These are phyloP conservation scores for Criorhina ranunculi DNA, from an alignment of 2,888 invertebrate genomes.

Conservation along the genomic window DNA sequence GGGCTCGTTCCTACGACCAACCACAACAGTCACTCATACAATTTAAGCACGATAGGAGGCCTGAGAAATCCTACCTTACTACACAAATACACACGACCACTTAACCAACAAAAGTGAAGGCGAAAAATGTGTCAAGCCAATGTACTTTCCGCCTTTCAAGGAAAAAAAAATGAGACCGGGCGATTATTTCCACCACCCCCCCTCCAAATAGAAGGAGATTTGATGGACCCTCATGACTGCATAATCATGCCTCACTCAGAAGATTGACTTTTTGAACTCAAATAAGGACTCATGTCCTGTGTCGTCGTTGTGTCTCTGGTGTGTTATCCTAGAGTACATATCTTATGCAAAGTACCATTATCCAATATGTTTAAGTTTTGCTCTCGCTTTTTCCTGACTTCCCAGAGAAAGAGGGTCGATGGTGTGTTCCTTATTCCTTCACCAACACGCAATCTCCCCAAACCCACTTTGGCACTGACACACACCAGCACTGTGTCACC, in stretches of 20 bases:
- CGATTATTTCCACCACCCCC: slow-evolving; percentile 47
- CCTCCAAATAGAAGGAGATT: slow-evolving; percentile 41
- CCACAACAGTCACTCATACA: slow-evolving; percentile 53
- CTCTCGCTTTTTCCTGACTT: slow-evolving; percentile 39
- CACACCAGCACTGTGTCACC: slow-evolving; percentile 44
- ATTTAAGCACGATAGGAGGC: slow-evolving; percentile 46
- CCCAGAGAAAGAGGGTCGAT: background rate
- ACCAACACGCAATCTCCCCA: slow-evolving; percentile 18
- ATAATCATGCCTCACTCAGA: slow-evolving; percentile 49
- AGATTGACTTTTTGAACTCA: slow-evolving; percentile 67
- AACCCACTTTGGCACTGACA: slow-evolving; percentile 3
- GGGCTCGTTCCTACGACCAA: slow-evolving; percentile 19
- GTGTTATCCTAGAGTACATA: slow-evolving; percentile 42
- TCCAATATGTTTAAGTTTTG: slow-evolving; percentile 41
- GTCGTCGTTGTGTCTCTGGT: slow-evolving; percentile 52
- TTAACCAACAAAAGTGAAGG: slow-evolving; percentile 72
- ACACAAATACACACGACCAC: slow-evolving; percentile 53
- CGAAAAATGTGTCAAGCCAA: slow-evolving; percentile 76
- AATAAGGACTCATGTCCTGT: slow-evolving; percentile 58
- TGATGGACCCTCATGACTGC: slow-evolving; percentile 73
- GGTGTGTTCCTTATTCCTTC: background rate
- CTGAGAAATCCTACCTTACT: slow-evolving; percentile 40
- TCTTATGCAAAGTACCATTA: slow-evolving; percentile 61
- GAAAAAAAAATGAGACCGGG: slow-evolving; percentile 63
- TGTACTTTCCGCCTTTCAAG: slow-evolving; percentile 60